Evolutionary conservation across 2,888 invertebrate genomes (phyloP).

Genomic region (Melikaiella ostensackeni): DNA sequence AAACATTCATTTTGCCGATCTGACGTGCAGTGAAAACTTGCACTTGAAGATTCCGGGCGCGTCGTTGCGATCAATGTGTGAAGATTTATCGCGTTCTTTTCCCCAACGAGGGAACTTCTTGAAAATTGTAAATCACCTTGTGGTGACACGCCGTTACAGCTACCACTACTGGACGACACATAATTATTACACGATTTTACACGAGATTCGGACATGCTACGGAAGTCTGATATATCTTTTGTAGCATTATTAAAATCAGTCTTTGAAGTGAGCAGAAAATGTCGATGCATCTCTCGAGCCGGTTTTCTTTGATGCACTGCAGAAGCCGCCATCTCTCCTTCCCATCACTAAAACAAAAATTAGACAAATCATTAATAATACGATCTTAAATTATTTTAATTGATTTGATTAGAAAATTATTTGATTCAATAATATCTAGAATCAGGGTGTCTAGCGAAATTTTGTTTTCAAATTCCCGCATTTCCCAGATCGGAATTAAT

Average conservation of each 20-base stretch:
- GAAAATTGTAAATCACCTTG: constrained; percentile 5
- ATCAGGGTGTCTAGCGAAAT: too few relatives aligned
- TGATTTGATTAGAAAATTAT: neutral
- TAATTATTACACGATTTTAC: constrained; percentile 34
- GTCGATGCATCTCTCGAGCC: constrained; percentile 58
- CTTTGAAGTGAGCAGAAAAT: constrained; percentile 45
- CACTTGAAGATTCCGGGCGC: constrained; percentile 25
- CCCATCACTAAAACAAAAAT: constrained; percentile 63
- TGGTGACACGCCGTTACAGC: neutral
- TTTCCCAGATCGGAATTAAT: too few relatives aligned
- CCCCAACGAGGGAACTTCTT: constrained; percentile 1
- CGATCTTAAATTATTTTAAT: neutral
- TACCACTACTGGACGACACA: constrained; percentile 7
- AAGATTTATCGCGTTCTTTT: constrained; percentile 21
- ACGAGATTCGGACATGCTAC: constrained; percentile 51
- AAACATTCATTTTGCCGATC: constrained; percentile 35
- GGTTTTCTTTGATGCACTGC: constrained; percentile 56
- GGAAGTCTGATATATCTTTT: constrained; percentile 44
- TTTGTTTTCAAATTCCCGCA: too few relatives aligned
- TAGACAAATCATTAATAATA: constrained; percentile 20
- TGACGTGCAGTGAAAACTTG: constrained; percentile 6
- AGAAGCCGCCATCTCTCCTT: constrained; percentile 61
- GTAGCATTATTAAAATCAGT: constrained; percentile 49
- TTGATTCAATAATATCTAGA: neutral
- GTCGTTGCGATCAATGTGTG: constrained; percentile 19